These are phyloP conservation scores for Myrmophylax atrothorax DNA, from an alignment of 2,113 vertebrate genomes.

Conservation along the genomic window DNA sequence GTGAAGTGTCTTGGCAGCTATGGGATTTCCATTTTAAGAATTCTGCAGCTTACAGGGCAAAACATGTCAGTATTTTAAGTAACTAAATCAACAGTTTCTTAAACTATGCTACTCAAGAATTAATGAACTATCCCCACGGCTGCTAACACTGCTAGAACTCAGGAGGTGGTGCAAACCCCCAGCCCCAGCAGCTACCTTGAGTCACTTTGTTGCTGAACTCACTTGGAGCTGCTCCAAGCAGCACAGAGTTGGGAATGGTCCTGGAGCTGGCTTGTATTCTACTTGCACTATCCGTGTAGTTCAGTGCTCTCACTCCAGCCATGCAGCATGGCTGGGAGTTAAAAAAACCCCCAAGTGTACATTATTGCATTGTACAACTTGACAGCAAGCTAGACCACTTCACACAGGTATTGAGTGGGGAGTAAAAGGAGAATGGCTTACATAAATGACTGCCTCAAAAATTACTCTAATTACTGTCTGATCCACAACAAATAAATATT, in stretches of 20 bases:
- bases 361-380: not conserved
- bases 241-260: not conserved
- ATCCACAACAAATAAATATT: not conserved
- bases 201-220: not conserved
- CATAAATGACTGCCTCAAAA: not conserved
- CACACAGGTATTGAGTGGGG: not conserved
- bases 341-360: not conserved
- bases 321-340: not conserved
- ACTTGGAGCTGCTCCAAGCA: not conserved
- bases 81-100: not conserved
- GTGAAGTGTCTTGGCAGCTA: not conserved
- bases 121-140: not conserved
- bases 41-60: not conserved
- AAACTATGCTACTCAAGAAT: not conserved
- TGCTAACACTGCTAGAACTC: not conserved
- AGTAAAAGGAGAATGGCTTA: not conserved
- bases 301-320: not conserved
- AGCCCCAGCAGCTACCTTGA: not conserved
- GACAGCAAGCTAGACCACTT: not conserved
- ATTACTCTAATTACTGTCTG: not conserved
- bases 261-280: not conserved
- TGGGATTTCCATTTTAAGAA: not conserved
- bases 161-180: not conserved
- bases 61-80: not conserved
- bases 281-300: rapidly evolving